A percentile compares a stretch with the other conserved stretches of the same genome.
Evolutionary conservation across 1,140 invertebrate species (phyloP).

Genomic region (Chlorops oryzae): DNA sequence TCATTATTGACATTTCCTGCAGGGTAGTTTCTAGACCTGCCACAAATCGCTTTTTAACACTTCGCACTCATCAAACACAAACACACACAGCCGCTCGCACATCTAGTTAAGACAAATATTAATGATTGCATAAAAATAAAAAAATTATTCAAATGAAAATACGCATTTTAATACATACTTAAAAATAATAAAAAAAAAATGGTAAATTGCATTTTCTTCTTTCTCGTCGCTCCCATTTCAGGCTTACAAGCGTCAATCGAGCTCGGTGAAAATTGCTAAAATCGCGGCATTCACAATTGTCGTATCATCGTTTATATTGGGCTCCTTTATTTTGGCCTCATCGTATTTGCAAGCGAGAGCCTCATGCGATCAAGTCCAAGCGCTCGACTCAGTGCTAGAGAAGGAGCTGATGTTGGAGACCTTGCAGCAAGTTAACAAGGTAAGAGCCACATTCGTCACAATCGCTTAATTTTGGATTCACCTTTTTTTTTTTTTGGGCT

Average conservation of each 20-base stretch:
- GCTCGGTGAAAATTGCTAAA: constrained; percentile 72
- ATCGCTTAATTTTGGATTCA: no score
- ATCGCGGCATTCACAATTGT: constrained; percentile 73
- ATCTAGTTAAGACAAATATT: no score
- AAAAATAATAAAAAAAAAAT: not conserved
- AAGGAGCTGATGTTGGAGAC: constrained; percentile 60
- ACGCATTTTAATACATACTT: no score
- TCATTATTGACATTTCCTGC: no score
- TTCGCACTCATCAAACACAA: no score
- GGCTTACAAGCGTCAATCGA: constrained; percentile 68
- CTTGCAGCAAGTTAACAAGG: constrained; percentile 54
- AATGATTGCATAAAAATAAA: no score
- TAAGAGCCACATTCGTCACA: no score
- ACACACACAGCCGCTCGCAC: no score
- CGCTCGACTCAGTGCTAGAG: constrained; percentile 57
- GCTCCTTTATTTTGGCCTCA: constrained; percentile 70
- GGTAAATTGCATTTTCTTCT: constrained; percentile 2
- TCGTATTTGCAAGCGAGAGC: constrained; percentile 72
- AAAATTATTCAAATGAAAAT: no score
- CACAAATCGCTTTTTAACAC: no score
- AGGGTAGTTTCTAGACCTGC: no score
- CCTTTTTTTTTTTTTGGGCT: constrained; percentile 27
- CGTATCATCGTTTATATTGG: constrained; percentile 67
- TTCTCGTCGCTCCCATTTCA: constrained; percentile 45
- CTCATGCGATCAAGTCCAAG: constrained; percentile 63